Base-by-base conservation (phyloP, 2,888 invertebrate genomes). In the Troglohyphantes excavatus region DNA sequence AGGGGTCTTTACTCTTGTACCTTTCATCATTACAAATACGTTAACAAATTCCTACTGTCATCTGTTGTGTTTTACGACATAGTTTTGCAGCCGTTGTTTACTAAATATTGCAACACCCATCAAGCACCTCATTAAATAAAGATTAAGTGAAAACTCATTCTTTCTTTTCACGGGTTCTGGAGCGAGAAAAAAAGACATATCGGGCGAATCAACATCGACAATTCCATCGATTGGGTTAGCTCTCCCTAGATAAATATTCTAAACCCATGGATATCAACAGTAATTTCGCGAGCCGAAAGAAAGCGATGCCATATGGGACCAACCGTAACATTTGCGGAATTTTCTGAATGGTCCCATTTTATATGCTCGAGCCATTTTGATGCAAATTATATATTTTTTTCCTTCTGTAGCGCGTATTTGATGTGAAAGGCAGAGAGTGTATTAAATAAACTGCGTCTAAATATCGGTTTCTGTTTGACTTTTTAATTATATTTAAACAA, bases 71-170 rank as follows among this genome's bases (percentile, higher is more conserved):
- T 70, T 70, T 70, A 5, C 0, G 13, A 21, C 9, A 70, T 73
- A 19, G 9, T 23, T 29, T 73, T 73, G n/a, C 43, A 46, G n/a
- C 9, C 19, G 23, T 73, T 73, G 72, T 46, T 73, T 73, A 23
- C 46, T 73, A 19, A 73, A 73, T 39, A 46, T 46, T 11, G 26
- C 43, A 73, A 73, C 53, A 23, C 27, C 39, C 72, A 43, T 43
- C 39, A 73, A 46, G 39, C 21, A 73, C 46, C 72, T 73, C 72
- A 73, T 73, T 73, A 73, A 73, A 73, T 39, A 73, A 73, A 73
- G 72, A 73, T 73, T 73, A 73, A 73, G 72, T 46, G 43, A 23
- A 46, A 23, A 26, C 21, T 23, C 21, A 53, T 70, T 29, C 46
- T 73, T 43, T 39, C 39, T 70, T 70, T 70, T 9, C 39, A 39